phyloP scores from a whole-genome alignment of 2,888 invertebrate species.

The Sphecodes monilicornis region DNA sequence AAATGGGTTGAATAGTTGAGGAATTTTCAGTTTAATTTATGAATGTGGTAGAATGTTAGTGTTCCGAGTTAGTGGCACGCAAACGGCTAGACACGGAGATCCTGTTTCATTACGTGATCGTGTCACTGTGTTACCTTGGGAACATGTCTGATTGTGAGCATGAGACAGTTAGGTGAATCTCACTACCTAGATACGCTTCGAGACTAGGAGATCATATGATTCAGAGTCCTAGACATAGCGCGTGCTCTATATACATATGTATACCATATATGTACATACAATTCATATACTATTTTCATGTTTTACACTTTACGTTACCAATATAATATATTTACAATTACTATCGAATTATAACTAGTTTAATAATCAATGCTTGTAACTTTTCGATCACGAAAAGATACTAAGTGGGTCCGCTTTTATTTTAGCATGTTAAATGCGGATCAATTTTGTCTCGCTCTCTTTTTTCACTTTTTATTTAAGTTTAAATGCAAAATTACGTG shows the following conservation, averaged over 20 bases:
- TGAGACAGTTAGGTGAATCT: conserved; percentile 38
- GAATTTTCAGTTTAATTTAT: not conserved
- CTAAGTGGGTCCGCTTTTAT: not conserved
- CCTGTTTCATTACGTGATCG: too few species aligned
- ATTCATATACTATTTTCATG: not conserved
- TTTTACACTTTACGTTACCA: not conserved
- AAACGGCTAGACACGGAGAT: not conserved
- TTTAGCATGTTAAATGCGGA: too few species aligned
- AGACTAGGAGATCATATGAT: conserved; percentile 57
- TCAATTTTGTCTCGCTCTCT: too few species aligned
- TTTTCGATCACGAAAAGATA: not conserved
- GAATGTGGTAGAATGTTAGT: not conserved
- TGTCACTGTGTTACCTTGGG: not conserved
- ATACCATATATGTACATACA: not conserved
- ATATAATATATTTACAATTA: not conserved
- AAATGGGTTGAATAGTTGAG: not conserved
- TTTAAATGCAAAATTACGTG: too few species aligned
- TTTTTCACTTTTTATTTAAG: too few species aligned
- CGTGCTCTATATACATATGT: not conserved
- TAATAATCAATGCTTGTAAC: not conserved
- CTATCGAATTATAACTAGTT: not conserved
- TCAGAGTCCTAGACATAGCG: conserved; percentile 40
- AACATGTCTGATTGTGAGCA: conserved; percentile 6
- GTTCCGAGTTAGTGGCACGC: not conserved
- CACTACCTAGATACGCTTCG: conserved; percentile 53